Percentiles rank a stretch among this genome's conserved stretches.
Evolutionary conservation across 2,888 invertebrate genomes (phyloP).

Genomic region (Beris chalybata): DNA sequence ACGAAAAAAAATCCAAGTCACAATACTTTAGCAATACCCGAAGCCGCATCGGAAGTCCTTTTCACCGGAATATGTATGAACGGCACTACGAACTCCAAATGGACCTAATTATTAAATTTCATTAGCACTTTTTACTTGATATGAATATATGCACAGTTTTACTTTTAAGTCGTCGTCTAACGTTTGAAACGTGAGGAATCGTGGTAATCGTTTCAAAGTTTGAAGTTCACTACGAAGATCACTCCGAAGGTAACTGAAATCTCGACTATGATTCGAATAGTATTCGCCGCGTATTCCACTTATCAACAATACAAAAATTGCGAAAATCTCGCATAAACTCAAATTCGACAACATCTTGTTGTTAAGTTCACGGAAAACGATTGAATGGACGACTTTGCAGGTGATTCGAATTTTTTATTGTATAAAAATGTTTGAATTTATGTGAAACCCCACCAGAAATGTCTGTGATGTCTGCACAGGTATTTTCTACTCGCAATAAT

Average conservation of each 20-base stretch:
- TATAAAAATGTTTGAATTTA: too few species aligned
- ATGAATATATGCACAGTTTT: neutral
- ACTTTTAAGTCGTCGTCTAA: slow-evolving; percentile 34
- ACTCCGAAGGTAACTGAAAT: neutral
- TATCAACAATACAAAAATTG: neutral
- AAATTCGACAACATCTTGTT: neutral
- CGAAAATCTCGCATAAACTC: neutral
- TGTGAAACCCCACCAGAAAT: too few species aligned
- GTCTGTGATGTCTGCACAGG: too few species aligned
- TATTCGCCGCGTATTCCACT: slow-evolving; percentile 7
- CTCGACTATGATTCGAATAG: slow-evolving; percentile 12
- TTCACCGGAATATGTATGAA: slow-evolving; percentile 63
- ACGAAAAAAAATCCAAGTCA: neutral
- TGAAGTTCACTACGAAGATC: slow-evolving; percentile 15
- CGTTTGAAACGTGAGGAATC: slow-evolving; percentile 29
- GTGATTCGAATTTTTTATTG: too few species aligned
- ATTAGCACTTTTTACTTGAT: neutral
- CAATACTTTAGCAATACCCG: slow-evolving; percentile 39
- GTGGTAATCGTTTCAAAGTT: slow-evolving; percentile 25
- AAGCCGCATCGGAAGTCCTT: slow-evolving; percentile 51
- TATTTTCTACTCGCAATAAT: too few species aligned
- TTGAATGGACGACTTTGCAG: too few species aligned
- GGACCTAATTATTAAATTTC: slow-evolving; percentile 7
- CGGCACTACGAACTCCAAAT: slow-evolving; percentile 54
- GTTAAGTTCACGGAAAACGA: too few species aligned